Evolutionary conservation across 2,888 invertebrate species (phyloP), one percentile per base, ranked within the genome.

Genomic region (Parnassius glacialis): DNA sequence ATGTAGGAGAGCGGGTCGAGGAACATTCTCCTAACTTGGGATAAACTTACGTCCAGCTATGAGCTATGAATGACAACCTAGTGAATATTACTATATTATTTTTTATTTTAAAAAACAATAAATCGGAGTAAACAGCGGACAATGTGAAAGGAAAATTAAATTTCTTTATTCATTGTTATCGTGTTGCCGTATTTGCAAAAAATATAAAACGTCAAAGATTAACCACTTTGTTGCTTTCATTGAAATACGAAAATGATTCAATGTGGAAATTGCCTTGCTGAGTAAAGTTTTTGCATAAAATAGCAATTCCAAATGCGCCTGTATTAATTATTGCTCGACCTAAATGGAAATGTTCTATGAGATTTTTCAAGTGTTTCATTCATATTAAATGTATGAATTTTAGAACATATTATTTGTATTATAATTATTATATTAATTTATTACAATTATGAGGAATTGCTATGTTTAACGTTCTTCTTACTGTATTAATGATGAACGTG

Each of bases 151-250:
- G 43, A 34, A 41, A 52, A 58, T 52, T 34, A 52, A 45, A 34
- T 52, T 52, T 58, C 44, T 13, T 52, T 58, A 34, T 58, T 44
- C 44, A 34, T 16, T 58, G n/a, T 58, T 44, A 52, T 58, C 58
- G 52, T 44, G 44, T 58, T 58, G 44, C 13, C 34, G 52, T 44
- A 52, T 45, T 58, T 52, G 45, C 52, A 34, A 52, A 58, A 58
- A 52, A 52, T 52, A n/a, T 41, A 10, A n/a, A n/a, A 44, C 51
- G 56, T 51, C 45, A 61, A 56, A 56, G 12, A 55, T 56, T 61
- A 51, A 52, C 44, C 61, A 56, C 44, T 47, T 25, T 42, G 51
- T 41, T 45, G 51, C 13, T 16, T 61, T 51, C 51, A 55, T 61
- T 55, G 51, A 44, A 55, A 56, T 55, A 50, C 55, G 51, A 56